These are phyloP conservation scores for Scaptomyza flava DNA, from an alignment of 2,888 invertebrate genomes.

Conservation along the genomic window DNA sequence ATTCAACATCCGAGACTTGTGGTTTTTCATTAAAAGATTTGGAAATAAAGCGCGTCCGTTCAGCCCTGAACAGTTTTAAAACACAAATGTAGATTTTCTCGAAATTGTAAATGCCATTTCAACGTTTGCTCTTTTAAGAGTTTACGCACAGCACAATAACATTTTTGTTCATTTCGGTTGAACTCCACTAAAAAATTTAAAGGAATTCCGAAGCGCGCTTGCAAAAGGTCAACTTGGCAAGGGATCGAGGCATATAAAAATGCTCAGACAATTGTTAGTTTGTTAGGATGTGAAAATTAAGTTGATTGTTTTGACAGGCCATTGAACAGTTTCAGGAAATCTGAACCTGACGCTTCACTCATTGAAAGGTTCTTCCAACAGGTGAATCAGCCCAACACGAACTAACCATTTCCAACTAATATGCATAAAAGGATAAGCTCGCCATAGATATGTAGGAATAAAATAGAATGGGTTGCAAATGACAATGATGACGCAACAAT, in stretches of 20 bases:
- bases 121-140: slow-evolving; percentile 50
- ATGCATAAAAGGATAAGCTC: slow-evolving; percentile 15
- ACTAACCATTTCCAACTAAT: slow-evolving; percentile 52
- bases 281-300: slow-evolving; percentile 43
- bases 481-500: slow-evolving; percentile 35
- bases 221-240: slow-evolving; percentile 48
- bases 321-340: slow-evolving; percentile 32
- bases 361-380: slow-evolving; percentile 8
- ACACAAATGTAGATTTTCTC: slow-evolving; percentile 14
- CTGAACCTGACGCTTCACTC: background rate
- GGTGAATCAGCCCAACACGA: slow-evolving; percentile 55
- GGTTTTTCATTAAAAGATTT: slow-evolving; percentile 21
- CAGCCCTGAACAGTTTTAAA: slow-evolving; percentile 8
- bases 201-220: slow-evolving; percentile 42
- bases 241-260: slow-evolving; percentile 20
- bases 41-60: slow-evolving; percentile 10
- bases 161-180: slow-evolving; percentile 53
- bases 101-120: slow-evolving; percentile 50
- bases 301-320: slow-evolving; percentile 40
- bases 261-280: slow-evolving; percentile 34
- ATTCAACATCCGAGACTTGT: slow-evolving; percentile 9
- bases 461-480: slow-evolving; percentile 22
- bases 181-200: background rate
- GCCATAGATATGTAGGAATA: slow-evolving; percentile 59
- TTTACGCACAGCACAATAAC: slow-evolving; percentile 46